Percentiles rank a stretch among this genome's conserved stretches.
Evolutionary conservation across 1,140 invertebrate species (phyloP).

Genomic region (Bactericera cockerelli): DNA sequence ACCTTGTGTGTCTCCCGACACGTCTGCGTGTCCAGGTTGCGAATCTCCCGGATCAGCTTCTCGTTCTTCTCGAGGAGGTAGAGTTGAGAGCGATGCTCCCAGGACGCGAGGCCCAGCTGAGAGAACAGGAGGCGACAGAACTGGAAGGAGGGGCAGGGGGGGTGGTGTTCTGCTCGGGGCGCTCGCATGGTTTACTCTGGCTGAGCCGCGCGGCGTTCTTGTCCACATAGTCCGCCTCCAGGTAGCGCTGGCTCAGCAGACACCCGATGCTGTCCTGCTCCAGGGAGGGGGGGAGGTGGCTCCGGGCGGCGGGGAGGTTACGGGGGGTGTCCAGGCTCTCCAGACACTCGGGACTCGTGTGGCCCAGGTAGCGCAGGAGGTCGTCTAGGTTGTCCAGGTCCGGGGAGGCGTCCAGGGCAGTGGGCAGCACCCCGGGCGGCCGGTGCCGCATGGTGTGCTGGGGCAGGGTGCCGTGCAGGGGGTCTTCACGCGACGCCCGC

Average conservation of each 20-base stretch:
- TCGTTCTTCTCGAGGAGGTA: constrained; percentile 83
- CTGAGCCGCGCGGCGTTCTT: background rate
- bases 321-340: constrained; percentile 47
- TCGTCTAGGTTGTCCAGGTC: constrained; percentile 88
- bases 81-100: constrained; percentile 69
- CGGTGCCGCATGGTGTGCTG: constrained; percentile 51
- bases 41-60: constrained; percentile 72
- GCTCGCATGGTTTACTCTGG: background rate
- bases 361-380: constrained; percentile 73
- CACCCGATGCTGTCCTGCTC: constrained; percentile 74
- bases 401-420: constrained; percentile 62
- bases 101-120: constrained; percentile 75
- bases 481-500: background rate
- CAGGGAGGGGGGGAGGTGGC: constrained; percentile 45
- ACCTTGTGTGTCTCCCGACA: constrained; percentile 97
- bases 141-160: constrained; percentile 48
- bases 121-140: constrained; percentile 76
- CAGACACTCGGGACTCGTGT: constrained; percentile 81
- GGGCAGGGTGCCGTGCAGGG: constrained; percentile 27
- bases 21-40: constrained; percentile 80
- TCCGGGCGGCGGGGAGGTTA: constrained; percentile 47
- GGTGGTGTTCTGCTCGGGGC: constrained; percentile 13
- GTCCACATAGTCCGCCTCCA: constrained; percentile 50
- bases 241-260: constrained; percentile 60
- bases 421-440: constrained; percentile 56